Evolutionary conservation across 2,113 vertebrate genomes (phyloP).

Genomic region (Gallinago media): DNA sequence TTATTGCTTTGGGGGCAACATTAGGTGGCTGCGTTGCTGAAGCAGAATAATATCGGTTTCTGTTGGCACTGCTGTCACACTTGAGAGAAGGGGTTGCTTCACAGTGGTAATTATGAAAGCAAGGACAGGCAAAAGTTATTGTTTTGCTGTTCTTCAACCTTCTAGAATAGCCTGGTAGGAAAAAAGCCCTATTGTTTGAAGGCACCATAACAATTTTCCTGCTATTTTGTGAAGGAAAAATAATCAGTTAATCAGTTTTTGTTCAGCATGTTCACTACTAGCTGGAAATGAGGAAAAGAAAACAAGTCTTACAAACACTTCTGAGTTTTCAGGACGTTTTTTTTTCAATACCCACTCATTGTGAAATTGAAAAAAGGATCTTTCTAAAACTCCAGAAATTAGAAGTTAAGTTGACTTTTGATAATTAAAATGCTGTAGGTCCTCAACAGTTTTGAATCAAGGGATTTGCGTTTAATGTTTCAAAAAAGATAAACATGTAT

Average conservation of each 20-base stretch:
- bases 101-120: not conserved
- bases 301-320: not conserved
- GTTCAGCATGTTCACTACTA: not conserved
- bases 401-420: not conserved
- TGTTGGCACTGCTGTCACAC: not conserved
- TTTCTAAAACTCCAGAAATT: not conserved
- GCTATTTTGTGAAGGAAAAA: not conserved
- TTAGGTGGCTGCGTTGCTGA: not conserved
- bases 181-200: not conserved
- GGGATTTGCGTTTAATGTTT: not conserved
- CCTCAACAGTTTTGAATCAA: not conserved
- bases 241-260: not conserved
- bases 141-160: not conserved
- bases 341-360: not conserved
- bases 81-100: not conserved
- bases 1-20: not conserved
- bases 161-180: not conserved
- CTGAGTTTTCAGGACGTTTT: not conserved
- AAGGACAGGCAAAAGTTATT: not conserved
- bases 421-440: not conserved
- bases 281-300: not conserved
- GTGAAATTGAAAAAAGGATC: not conserved
- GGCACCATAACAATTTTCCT: not conserved
- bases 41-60: not conserved
- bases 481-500: not conserved